These are phyloP conservation scores for Mormyrops boulengeri DNA, from an alignment of 2,797 vertebrate genomes.

Conservation along the genomic window DNA sequence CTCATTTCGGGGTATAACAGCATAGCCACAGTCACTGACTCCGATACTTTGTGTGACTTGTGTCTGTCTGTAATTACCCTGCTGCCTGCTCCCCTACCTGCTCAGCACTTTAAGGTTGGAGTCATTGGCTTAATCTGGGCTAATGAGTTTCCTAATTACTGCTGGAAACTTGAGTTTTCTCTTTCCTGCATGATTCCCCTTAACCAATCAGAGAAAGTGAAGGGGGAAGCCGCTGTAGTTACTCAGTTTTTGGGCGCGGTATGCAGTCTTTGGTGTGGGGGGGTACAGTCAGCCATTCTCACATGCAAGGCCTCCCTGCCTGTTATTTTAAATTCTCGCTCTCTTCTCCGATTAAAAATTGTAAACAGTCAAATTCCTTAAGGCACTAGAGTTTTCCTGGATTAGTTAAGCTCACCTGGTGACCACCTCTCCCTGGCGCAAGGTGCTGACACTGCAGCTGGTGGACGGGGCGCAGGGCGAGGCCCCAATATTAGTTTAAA, in stretches of 20 bases:
- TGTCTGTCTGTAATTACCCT: not conserved
- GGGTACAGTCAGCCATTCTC: not conserved
- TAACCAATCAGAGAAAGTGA: not conserved
- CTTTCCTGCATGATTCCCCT: not conserved
- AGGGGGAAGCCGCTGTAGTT: not conserved
- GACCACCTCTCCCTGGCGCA: conserved; percentile 19
- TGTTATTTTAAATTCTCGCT: not conserved
- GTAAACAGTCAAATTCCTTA: too few relatives aligned
- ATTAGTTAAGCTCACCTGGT: too few relatives aligned
- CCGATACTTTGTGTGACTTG: not conserved
- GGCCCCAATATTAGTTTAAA: too few relatives aligned
- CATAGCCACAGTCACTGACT: not conserved
- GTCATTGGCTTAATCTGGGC: not conserved
- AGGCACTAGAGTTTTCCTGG: too few relatives aligned
- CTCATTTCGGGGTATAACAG: not conserved
- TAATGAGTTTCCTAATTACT: not conserved
- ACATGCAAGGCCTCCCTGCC: not conserved
- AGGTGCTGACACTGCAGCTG: conserved; percentile 95
- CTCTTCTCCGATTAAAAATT: not conserved
- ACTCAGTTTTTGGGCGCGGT: not conserved
- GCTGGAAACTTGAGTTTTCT: not conserved
- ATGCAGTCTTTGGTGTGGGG: not conserved
- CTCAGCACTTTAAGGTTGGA: not conserved
- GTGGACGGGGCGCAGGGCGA: conserved; percentile 83
- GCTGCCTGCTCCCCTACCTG: not conserved